Evolutionary conservation across 2,797 vertebrate species (phyloP), one percentile per base, ranked within the genome.

Genomic region (Hoplostethus atlanticus): DNA sequence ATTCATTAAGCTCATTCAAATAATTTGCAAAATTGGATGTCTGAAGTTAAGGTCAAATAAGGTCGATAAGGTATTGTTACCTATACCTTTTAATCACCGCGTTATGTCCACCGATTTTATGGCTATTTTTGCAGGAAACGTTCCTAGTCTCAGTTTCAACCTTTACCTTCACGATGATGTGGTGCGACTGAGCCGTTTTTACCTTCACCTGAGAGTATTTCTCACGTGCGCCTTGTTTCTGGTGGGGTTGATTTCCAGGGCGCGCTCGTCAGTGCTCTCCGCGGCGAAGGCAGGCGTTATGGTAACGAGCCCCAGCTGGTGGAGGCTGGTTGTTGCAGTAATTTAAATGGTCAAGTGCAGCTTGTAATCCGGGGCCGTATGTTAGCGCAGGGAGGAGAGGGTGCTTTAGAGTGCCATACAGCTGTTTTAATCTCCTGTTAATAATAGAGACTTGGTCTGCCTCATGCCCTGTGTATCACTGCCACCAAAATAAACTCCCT

Each of bases 331-430:
- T 96, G 94, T 95, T 96, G 95, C 94, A 94, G 94, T 96, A 95
- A 97, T 96, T 97, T 96, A 97, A 97, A 96, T 96, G 96, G 97
- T 97, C 96, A 97, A 98, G 96, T 99, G 96, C 95, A 94, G 94
- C 95, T 97, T 95, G 94, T 97, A 96, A 96, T 96, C 96, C 95
- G 94, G 93, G 91, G 93, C 95, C 95, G 95, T 97, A 96, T 98
- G 96, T 96, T 96, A 94, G 94, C 84, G 88, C 93, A 85, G 92
- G 87, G 90, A 95, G 94, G 93, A 95, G 96, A 94, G 95, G 96
- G 91, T 95, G 94, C 95, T 96, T 95, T 95, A 94, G 95, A 93
- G 96, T 94, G 88, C 96, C 94, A 96, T 97, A 96, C 97, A 98
- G 96, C 96, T 98, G 96, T 97, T 97, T 96, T 96, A 96, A 97